Conservation (phyloP, 2,797 vertebrate species). For the Pangasius larnaudii region DNA sequence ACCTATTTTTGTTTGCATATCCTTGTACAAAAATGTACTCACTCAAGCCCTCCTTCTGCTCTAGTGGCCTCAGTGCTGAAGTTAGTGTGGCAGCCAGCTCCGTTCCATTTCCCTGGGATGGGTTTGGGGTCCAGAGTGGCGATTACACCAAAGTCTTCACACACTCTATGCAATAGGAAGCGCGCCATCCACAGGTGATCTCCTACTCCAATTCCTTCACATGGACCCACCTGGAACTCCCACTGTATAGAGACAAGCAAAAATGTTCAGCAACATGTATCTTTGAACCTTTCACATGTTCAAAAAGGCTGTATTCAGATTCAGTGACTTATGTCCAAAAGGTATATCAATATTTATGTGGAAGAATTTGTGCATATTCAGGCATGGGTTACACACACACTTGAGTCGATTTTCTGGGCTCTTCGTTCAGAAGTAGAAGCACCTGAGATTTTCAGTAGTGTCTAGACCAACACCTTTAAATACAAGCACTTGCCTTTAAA, state of each 20-base stretch:
- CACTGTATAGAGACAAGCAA: slow-evolving; percentile 72
- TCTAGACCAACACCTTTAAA: not conserved
- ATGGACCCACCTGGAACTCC: slow-evolving; percentile 90
- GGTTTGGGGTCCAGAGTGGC: slow-evolving; percentile 88
- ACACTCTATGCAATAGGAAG: slow-evolving; percentile 85
- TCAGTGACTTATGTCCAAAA: not conserved
- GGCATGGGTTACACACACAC: not conserved
- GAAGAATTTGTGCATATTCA: not conserved
- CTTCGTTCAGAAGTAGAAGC: not conserved
- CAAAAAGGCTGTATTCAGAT: not conserved
- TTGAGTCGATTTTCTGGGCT: not conserved
- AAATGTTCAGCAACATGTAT: not conserved
- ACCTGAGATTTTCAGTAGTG: not conserved
- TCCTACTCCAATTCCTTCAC: slow-evolving; percentile 83
- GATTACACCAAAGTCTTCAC: slow-evolving; percentile 87
- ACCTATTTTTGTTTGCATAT: not conserved
- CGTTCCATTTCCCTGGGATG: slow-evolving; percentile 84
- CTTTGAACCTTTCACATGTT: not conserved
- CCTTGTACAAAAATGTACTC: slow-evolving; percentile 62
- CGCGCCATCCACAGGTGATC: slow-evolving; percentile 89
- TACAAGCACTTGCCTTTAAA: not conserved
- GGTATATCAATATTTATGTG: not conserved
- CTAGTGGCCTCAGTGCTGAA: slow-evolving; percentile 85
- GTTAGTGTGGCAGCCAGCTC: slow-evolving; percentile 86
- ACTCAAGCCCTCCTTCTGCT: slow-evolving; percentile 81